phyloP scores from a whole-genome alignment of 2,113 vertebrate species.

The Cervus canadensis region DNA sequence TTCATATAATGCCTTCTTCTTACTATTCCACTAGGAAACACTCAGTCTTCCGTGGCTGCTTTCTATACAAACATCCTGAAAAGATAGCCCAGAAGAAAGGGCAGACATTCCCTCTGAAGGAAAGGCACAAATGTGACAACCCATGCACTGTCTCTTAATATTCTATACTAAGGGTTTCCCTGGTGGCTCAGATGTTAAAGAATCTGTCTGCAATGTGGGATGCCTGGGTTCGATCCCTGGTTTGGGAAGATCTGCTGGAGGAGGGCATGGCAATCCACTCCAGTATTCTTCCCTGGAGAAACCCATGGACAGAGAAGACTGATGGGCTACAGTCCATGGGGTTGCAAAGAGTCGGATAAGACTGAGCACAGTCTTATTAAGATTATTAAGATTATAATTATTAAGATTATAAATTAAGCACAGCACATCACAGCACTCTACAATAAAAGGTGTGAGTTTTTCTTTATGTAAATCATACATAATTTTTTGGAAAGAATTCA shows the following conservation, averaged over 20 bases:
- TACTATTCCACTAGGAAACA: not conserved
- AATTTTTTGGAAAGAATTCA: constrained; percentile 29
- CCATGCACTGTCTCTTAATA: not conserved
- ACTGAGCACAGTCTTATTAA: not conserved
- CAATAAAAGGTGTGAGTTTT: not conserved
- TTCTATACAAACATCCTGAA: not conserved
- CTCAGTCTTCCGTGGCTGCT: not conserved
- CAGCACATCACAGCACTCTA: not conserved
- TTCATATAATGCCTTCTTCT: not conserved
- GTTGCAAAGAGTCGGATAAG: not conserved
- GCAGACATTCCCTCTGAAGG: not conserved
- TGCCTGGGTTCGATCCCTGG: not conserved
- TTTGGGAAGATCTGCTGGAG: not conserved
- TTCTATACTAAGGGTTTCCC: not conserved
- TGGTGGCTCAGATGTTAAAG: not conserved
- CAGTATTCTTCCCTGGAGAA: not conserved
- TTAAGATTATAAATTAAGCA: not conserved
- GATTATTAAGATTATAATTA: too few relatives aligned
- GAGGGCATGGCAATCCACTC: not conserved
- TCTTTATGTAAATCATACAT: not conserved
- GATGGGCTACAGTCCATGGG: not conserved
- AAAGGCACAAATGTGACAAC: not conserved
- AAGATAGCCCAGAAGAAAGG: not conserved
- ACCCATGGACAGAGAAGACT: not conserved
- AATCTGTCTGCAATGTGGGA: not conserved